Conservation (phyloP, 2,888 invertebrate species). For the Lasioglossum pauxillum region DNA sequence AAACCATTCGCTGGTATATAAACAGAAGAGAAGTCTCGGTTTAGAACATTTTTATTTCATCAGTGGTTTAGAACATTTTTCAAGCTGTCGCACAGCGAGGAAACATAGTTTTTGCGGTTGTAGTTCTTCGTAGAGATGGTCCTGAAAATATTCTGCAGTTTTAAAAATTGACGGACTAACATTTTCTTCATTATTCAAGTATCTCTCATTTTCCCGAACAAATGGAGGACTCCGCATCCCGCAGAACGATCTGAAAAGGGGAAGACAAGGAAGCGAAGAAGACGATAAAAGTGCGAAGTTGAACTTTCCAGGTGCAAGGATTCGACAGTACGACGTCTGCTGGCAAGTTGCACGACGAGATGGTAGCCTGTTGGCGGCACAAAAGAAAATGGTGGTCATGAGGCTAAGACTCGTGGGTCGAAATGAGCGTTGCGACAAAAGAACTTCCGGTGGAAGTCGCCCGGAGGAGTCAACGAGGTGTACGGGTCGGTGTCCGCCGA, state of each 20-base stretch:
- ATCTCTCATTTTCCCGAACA: not conserved
- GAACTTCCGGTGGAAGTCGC: conserved; percentile 56
- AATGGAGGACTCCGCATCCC: not conserved
- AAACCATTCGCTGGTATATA: not conserved
- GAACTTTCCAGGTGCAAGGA: not conserved
- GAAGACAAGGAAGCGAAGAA: not conserved
- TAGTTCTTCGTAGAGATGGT: too few relatives aligned
- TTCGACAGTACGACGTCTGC: not conserved
- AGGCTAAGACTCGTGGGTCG: conserved; percentile 5
- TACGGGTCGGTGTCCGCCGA: conserved; percentile 35
- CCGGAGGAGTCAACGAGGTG: conserved; percentile 61
- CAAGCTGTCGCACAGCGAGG: not conserved
- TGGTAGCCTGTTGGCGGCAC: not conserved
- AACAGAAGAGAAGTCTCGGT: not conserved
- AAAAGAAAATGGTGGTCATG: not conserved
- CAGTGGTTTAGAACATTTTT: not conserved
- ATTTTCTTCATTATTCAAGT: not conserved
- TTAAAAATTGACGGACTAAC: not conserved
- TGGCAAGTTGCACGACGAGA: not conserved
- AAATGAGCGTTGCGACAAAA: conserved; percentile 54
- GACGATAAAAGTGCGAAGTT: not conserved
- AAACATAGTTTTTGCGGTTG: not conserved
- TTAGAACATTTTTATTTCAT: not conserved
- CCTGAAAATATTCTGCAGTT: not conserved
- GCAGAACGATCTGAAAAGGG: not conserved